These are phyloP conservation scores for Tragelaphus eurycerus DNA, from an alignment of 2,797 vertebrate genomes.

Conservation along the genomic window DNA sequence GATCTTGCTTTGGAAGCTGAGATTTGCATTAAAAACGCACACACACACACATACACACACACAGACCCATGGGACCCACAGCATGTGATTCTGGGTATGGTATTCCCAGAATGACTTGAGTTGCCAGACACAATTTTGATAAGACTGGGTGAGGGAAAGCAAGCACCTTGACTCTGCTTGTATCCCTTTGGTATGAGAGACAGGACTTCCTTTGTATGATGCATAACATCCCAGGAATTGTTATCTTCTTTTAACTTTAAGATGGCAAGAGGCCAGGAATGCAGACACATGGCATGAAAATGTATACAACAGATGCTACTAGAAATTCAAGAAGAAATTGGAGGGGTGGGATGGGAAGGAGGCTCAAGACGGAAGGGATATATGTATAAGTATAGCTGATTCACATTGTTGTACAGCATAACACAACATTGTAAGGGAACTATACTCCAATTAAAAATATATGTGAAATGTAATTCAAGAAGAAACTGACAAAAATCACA, in stretches of 20 bases:
- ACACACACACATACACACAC: background rate
- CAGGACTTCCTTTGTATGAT: background rate
- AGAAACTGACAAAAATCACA: background rate
- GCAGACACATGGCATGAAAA: background rate
- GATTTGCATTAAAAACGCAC: background rate
- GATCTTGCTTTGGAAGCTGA: background rate
- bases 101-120: background rate
- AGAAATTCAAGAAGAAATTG: background rate
- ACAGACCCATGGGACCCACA: background rate
- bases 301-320: background rate
- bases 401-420: background rate
- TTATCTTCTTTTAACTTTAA: background rate
- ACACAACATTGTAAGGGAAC: background rate
- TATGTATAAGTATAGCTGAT: background rate
- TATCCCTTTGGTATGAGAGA: background rate
- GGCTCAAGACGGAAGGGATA: background rate
- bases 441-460: background rate
- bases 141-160: background rate
- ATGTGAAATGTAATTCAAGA: background rate
- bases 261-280: background rate
- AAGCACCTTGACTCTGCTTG: background rate
- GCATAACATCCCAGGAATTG: background rate
- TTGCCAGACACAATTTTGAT: rapidly evolving
- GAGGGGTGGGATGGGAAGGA: background rate
- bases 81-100: background rate